A percentile compares a stretch with the other conserved stretches of the same genome.
Evolutionary conservation across 2,888 invertebrate genomes (phyloP).

Genomic region (Andrena dorsata): DNA sequence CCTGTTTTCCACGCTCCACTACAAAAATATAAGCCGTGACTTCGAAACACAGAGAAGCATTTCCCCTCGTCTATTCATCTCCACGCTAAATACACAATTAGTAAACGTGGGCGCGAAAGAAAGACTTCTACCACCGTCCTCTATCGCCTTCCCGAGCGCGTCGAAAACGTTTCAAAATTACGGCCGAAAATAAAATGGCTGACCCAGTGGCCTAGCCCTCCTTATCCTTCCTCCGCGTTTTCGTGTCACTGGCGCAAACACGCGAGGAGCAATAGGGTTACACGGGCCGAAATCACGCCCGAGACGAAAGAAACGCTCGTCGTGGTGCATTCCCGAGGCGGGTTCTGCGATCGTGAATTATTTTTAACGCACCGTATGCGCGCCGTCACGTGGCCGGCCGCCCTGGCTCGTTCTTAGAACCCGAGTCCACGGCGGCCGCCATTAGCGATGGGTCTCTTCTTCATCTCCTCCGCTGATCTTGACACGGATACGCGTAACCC

Average conservation of each 20-base stretch:
- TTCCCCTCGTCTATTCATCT: no score
- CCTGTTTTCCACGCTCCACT: no score
- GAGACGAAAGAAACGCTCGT: slow-evolving; percentile 47
- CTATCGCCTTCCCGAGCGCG: neutral
- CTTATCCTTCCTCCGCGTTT: slow-evolving; percentile 27
- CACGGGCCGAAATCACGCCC: slow-evolving; percentile 5
- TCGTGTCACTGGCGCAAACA: slow-evolving; percentile 54
- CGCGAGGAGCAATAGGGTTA: slow-evolving; percentile 36
- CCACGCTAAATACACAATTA: no score
- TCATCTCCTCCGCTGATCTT: slow-evolving; percentile 73
- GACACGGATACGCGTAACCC: slow-evolving; percentile 76
- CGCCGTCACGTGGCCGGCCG: slow-evolving; percentile 11
- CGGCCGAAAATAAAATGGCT: slow-evolving; percentile 41
- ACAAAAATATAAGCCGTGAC: no score
- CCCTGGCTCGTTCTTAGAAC: slow-evolving; percentile 30
- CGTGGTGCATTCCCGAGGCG: slow-evolving; percentile 30
- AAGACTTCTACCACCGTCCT: no score
- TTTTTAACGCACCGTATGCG: slow-evolving; percentile 52
- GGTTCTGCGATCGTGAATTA: slow-evolving; percentile 54
- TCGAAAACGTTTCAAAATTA: slow-evolving; percentile 42
- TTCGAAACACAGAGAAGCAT: no score
- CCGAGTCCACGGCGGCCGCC: slow-evolving; percentile 8
- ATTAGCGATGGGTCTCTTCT: slow-evolving; percentile 11
- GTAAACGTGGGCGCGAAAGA: no score
- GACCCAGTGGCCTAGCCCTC: slow-evolving; percentile 50